phyloP scores from a whole-genome alignment of 2,113 vertebrate species.

The Seriola rivoliana region DNA sequence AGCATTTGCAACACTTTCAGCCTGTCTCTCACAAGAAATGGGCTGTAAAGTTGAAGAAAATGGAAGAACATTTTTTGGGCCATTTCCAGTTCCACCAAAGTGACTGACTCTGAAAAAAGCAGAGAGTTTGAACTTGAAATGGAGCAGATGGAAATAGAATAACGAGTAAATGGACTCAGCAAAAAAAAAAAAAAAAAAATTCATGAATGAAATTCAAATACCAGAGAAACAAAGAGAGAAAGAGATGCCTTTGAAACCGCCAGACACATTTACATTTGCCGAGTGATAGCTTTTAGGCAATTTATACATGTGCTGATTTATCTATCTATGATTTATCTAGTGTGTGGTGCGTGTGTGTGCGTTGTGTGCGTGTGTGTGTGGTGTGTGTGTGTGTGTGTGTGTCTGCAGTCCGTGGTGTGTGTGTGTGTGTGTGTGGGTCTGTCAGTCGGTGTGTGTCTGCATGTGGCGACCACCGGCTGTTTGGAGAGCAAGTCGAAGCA shows the following conservation, averaged over 20 bases:
- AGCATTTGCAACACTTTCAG: constrained; percentile 20
- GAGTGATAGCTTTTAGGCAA: constrained; percentile 8
- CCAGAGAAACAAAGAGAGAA: not conserved
- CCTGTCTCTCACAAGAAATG: constrained; percentile 2
- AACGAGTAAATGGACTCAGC: not conserved
- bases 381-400: not conserved
- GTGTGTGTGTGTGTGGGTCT: constrained; percentile 14
- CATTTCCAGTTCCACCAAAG: constrained; percentile 35
- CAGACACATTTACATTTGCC: not conserved
- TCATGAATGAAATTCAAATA: constrained; percentile 35
- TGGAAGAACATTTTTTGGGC: constrained; percentile 21
- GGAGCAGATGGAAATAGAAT: constrained; percentile 24
- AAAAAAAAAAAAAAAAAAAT: not conserved
- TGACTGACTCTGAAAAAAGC: constrained; percentile 13
- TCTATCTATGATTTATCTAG: not conserved
- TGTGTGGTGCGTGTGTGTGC: constrained; percentile 5
- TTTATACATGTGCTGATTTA: constrained; percentile 2
- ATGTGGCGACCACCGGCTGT: constrained; percentile 13
- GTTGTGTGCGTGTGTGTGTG: not conserved
- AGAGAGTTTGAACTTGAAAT: constrained; percentile 13
- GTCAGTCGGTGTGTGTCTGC: constrained; percentile 11
- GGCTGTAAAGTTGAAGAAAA: not conserved
- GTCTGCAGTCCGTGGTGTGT: too few species aligned
- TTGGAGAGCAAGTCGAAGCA: constrained; percentile 37
- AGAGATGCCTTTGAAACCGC: not conserved